Conservation (phyloP, 2,888 invertebrate species). For the Incurvaria masculella region DNA sequence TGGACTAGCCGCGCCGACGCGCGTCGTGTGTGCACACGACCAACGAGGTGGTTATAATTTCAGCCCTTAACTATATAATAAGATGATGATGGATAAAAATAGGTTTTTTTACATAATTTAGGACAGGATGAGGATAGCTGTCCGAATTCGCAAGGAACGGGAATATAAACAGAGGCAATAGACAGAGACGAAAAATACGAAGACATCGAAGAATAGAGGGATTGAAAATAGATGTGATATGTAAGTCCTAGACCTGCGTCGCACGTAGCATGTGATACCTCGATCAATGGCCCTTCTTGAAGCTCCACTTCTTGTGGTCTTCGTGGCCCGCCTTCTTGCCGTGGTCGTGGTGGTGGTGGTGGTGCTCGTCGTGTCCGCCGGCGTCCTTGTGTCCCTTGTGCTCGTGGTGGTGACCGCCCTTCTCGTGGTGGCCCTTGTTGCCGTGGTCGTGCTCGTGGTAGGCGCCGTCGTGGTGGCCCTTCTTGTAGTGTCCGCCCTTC, state of each 20-base stretch:
- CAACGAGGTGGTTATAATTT: no score
- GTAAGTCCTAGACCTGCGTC: no score
- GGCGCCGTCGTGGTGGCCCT: conserved; percentile 74
- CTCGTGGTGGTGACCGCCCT: conserved; percentile 76
- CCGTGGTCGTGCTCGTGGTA: conserved; percentile 76
- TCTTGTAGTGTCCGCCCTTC: conserved; percentile 78
- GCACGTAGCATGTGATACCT: no score
- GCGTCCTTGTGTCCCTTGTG: conserved; percentile 77
- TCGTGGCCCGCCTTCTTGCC: conserved; percentile 79
- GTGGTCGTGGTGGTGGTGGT: conserved; percentile 69
- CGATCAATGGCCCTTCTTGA: conserved; percentile 50
- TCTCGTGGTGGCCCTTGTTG: conserved; percentile 76
- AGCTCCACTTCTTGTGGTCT: conserved; percentile 76
- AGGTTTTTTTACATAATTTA: no score
- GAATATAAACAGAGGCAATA: not conserved
- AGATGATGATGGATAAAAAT: no score
- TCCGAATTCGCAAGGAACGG: not conserved
- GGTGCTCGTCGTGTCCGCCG: conserved; percentile 73
- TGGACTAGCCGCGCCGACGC: not conserved
- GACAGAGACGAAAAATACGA: not conserved
- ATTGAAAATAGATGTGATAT: no score
- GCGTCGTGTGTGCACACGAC: no score
- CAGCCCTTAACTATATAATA: no score
- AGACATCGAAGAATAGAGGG: not conserved
- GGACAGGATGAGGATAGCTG: not conserved